phyloP scores from a whole-genome alignment of 2,797 vertebrate species.

The Poecilia wingei region DNA sequence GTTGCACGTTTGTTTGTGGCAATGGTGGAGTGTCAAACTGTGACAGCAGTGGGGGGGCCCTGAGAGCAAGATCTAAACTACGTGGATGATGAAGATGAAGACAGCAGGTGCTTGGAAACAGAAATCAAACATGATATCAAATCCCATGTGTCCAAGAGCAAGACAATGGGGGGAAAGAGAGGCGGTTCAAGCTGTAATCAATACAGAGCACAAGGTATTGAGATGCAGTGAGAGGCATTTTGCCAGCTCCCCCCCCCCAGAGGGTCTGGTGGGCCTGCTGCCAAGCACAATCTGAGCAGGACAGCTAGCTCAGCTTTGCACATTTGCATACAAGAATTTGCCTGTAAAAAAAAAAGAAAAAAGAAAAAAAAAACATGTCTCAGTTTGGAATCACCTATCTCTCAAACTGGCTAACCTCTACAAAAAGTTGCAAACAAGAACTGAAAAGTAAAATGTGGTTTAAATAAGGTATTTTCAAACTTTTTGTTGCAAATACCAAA shows the following conservation, averaged over 20 bases:
- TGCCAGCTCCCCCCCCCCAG: conserved; percentile 59
- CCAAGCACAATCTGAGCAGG: conserved; percentile 63
- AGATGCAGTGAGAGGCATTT: conserved; percentile 68
- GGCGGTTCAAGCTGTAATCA: conserved; percentile 72
- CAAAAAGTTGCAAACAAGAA: background rate
- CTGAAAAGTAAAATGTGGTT: background rate
- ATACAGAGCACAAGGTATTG: conserved; percentile 72
- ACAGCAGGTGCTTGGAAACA: conserved; percentile 48
- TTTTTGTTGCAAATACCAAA: background rate
- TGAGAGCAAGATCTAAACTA: conserved; percentile 23
- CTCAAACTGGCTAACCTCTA: conserved; percentile 21
- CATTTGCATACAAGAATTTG: conserved; percentile 43
- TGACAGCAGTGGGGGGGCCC: conserved; percentile 29
- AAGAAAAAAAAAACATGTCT: background rate
- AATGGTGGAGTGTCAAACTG: conserved; percentile 55
- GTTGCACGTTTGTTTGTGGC: conserved; percentile 54
- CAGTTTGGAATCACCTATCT: conserved; percentile 21
- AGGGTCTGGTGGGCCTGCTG: conserved; percentile 64
- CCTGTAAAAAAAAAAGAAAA: conserved; percentile 37
- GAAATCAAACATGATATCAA: conserved; percentile 61
- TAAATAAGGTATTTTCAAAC: background rate
- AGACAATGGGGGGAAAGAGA: conserved; percentile 58
- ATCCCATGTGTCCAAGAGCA: conserved; percentile 47
- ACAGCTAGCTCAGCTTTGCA: conserved; percentile 50
- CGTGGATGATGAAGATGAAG: conserved; percentile 31